Evolutionary conservation across 1,140 invertebrate genomes (phyloP), one percentile per base, ranked within the genome.

Genomic region (Heliconius hermathena): DNA sequence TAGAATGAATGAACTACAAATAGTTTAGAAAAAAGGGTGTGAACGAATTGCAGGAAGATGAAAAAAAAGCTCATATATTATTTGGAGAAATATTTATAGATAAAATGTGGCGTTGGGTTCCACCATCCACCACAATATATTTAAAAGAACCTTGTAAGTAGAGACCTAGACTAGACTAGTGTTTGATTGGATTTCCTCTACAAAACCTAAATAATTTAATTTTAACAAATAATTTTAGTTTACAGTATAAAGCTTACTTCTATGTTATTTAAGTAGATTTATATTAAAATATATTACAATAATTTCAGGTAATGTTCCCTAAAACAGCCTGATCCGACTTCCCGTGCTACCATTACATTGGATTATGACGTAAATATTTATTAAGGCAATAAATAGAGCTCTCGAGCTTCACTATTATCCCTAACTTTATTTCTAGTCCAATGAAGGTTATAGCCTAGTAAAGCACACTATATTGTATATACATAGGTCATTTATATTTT

Each of bases 331-430:
- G 74, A 82, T 85, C 82, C 78, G 66, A 82, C 84, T 83, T 82
- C 83, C 83, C 81, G 77, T 79, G 83, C 82, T 79, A 83, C 84
- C 90, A 90, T 91, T 89, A 88, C 87, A 85, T 83, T 74, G 89
- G 88, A 90, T 91, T 91, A 91, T 91, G 89, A 90, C 85, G 90
- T 91, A 91, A 91, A 90, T 89, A 90, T 90, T 88, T 90, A 91
- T 90, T 88, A 90, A 83, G 73, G 85, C 84, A 87, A 89, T 90
- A 91, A 91, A 91, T 89, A 89, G 82, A 84, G 81, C 83, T 87
- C 83, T 81, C 82, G 81, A 81, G 84, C 77, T 84, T 81, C 71
- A 83, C 85, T 84, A 85, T 88, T 89, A 89, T 89, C 87, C 84
- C 80, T 82, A 83, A 87, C 85, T 89, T 89, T 89, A 88, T 89